Conservation (phyloP, 2,888 invertebrate species). For the Chironomus riparius region DNA sequence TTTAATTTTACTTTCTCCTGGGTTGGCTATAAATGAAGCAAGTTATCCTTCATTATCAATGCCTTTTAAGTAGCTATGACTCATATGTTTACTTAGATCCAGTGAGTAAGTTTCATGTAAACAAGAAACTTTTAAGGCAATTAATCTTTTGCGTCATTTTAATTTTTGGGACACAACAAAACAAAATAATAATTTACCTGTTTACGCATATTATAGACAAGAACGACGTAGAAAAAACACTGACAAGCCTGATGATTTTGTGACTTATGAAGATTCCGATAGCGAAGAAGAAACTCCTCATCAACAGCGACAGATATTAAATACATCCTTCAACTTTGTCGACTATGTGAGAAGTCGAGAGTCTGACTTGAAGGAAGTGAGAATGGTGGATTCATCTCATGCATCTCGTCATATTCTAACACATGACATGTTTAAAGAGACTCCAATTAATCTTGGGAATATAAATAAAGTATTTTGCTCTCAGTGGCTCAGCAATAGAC, state of each 20-base stretch:
- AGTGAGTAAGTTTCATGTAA: not conserved
- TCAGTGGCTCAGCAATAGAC: conserved; percentile 89
- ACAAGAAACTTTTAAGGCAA: not conserved
- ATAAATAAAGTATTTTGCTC: conserved; percentile 94
- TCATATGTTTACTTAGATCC: no score
- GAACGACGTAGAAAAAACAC: conserved; percentile 65
- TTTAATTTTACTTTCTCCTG: not conserved
- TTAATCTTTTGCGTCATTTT: not conserved
- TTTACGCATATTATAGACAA: conserved; percentile 41
- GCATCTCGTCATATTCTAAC: conserved; percentile 81
- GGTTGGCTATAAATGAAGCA: not conserved
- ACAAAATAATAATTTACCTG: not conserved
- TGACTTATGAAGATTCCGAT: conserved; percentile 79
- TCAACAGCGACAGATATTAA: conserved; percentile 61
- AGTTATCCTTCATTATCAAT: not conserved
- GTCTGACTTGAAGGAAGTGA: conserved; percentile 57
- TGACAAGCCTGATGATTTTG: conserved; percentile 84
- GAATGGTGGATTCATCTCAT: conserved; percentile 65
- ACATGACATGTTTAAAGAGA: conserved; percentile 81
- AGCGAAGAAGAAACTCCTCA: conserved; percentile 73
- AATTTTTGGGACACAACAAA: not conserved
- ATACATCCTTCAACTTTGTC: conserved; percentile 76
- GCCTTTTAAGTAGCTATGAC: not conserved
- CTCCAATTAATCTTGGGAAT: conserved; percentile 69
- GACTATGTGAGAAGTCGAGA: conserved; percentile 76